phyloP scores from a whole-genome alignment of 2,888 invertebrate genomes.

The Peribatodes rhomboidaria region DNA sequence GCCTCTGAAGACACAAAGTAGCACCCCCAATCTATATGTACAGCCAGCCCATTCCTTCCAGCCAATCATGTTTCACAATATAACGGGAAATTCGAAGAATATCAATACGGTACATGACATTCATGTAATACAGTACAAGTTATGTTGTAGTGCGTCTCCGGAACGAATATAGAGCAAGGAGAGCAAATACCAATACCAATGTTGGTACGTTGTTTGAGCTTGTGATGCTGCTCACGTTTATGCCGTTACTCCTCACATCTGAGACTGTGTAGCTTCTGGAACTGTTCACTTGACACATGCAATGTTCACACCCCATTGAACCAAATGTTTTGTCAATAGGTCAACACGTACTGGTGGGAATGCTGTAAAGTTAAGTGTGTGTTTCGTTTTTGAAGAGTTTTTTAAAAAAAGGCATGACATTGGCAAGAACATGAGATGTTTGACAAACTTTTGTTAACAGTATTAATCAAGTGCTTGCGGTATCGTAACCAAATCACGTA shows the following conservation, averaged over 20 bases:
- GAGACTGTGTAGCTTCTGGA: background rate
- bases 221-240: conserved; percentile 4
- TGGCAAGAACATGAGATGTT: too few relatives aligned
- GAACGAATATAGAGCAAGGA: conserved; percentile 14
- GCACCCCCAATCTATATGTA: conserved; percentile 38
- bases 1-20: background rate
- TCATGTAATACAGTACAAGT: conserved; percentile 9
- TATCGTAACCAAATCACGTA: too few relatives aligned
- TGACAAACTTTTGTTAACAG: too few relatives aligned
- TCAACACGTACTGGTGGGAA: background rate
- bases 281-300: background rate
- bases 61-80: conserved; percentile 37
- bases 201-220: background rate
- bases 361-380: background rate
- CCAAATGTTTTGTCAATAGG: too few relatives aligned
- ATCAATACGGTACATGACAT: conserved; percentile 30
- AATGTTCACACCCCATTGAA: background rate
- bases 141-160: background rate
- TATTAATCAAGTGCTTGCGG: too few relatives aligned
- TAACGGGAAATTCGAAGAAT: conserved; percentile 27
- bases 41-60: conserved; percentile 25
- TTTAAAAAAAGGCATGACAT: too few relatives aligned
- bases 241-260: conserved; percentile 2
- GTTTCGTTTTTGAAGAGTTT: too few relatives aligned
- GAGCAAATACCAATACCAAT: conserved; percentile 5